Percentiles rank a stretch among this genome's conserved stretches.
These are phyloP conservation scores for Argyresthia goedartella DNA, from an alignment of 2,888 invertebrate genomes.

Conservation along the genomic window DNA sequence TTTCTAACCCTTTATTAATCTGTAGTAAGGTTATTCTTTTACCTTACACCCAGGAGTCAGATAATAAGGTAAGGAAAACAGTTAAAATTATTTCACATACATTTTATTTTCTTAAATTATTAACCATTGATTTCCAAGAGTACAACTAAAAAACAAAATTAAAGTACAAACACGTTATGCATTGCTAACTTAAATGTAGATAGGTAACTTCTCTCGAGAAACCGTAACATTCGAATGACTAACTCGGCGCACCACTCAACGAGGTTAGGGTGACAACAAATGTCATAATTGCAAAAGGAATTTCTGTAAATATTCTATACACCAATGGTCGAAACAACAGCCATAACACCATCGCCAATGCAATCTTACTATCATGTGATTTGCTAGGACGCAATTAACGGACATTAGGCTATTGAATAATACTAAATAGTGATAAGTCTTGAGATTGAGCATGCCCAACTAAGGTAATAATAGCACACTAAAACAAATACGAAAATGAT, in stretches of 20 bases:
- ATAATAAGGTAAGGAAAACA: background rate
- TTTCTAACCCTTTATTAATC: too few relatives aligned
- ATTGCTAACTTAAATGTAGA: slow-evolving; percentile 69
- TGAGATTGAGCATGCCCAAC: slow-evolving; percentile 68
- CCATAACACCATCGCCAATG: slow-evolving; percentile 3
- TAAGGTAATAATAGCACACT: slow-evolving; percentile 51
- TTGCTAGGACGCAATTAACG: slow-evolving; percentile 37
- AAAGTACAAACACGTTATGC: slow-evolving; percentile 72
- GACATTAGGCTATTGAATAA: slow-evolving; percentile 48
- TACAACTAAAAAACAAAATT: slow-evolving; percentile 71
- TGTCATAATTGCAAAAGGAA: slow-evolving; percentile 19
- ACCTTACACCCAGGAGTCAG: too few relatives aligned
- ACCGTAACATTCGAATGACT: slow-evolving; percentile 56
- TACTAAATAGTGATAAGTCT: slow-evolving; percentile 55
- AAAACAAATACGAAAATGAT: background rate
- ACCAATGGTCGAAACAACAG: slow-evolving; percentile 50
- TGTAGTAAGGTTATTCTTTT: too few relatives aligned
- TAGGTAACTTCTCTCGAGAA: slow-evolving; percentile 72
- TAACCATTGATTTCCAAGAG: slow-evolving; percentile 72
- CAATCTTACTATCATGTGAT: slow-evolving; percentile 37
- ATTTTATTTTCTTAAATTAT: slow-evolving; percentile 71
- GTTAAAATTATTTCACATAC: slow-evolving; percentile 58
- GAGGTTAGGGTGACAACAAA: slow-evolving; percentile 33
- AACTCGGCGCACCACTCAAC: slow-evolving; percentile 62
- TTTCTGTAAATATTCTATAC: slow-evolving; percentile 15